Evolutionary conservation across 2,888 invertebrate species (phyloP).

Genomic region (Bruchidius siliquastri): DNA sequence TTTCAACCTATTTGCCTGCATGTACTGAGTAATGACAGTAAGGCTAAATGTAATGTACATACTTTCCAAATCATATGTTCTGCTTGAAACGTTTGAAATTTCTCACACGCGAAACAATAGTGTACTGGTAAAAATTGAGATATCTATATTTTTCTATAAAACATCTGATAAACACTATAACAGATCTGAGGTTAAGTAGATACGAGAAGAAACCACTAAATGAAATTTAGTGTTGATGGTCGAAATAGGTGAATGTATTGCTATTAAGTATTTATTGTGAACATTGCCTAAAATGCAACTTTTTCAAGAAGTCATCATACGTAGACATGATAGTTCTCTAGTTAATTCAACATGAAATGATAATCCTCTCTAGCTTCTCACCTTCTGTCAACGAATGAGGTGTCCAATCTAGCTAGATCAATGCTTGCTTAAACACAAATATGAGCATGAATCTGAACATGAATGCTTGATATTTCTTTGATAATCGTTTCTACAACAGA

Average conservation of each 20-base stretch:
- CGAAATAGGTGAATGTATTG: neutral
- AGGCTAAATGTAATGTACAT: neutral
- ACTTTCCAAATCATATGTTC: neutral
- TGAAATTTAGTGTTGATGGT: neutral
- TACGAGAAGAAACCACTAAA: neutral
- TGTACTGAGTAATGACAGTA: neutral
- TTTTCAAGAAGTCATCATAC: too few relatives aligned
- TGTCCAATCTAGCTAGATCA: too few relatives aligned
- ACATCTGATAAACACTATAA: neutral
- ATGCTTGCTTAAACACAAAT: too few relatives aligned
- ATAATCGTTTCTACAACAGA: too few relatives aligned
- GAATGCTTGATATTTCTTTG: too few relatives aligned
- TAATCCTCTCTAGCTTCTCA: too few relatives aligned
- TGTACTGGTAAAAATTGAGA: neutral
- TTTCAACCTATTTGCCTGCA: neutral
- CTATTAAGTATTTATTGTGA: neutral
- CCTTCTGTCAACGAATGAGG: too few relatives aligned
- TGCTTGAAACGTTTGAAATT: neutral
- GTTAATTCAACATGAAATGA: too few relatives aligned
- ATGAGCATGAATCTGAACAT: too few relatives aligned
- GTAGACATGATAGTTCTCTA: too few relatives aligned
- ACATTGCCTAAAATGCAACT: neutral
- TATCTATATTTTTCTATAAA: neutral
- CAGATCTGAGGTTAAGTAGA: neutral
- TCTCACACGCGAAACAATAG: neutral